Conservation (phyloP, 2,888 invertebrate genomes). For the Beris morrisii region DNA sequence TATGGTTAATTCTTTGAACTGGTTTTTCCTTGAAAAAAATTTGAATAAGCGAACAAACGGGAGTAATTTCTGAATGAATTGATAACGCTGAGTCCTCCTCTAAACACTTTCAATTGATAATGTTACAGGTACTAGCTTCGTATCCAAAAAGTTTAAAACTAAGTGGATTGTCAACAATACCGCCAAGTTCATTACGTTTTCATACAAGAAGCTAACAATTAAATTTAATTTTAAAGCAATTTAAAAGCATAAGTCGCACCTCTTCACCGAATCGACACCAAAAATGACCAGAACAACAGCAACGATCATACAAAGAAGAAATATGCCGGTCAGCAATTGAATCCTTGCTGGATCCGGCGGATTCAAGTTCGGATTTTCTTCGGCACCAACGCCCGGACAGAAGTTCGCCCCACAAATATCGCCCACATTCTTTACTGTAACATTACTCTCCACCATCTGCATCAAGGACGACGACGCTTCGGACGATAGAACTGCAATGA, state of each 20-base stretch:
- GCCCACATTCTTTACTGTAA: constrained; percentile 57
- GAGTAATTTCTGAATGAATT: too few relatives aligned
- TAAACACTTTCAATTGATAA: too few relatives aligned
- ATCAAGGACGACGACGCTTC: constrained; percentile 35
- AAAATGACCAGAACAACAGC: constrained; percentile 75
- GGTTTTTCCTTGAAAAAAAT: too few relatives aligned
- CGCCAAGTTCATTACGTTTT: too few relatives aligned
- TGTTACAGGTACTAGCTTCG: too few relatives aligned
- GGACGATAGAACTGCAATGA: constrained; percentile 36
- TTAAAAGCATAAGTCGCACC: constrained; percentile 57
- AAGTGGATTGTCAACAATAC: too few relatives aligned
- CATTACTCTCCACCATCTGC: constrained; percentile 10
- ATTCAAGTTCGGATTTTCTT: constrained; percentile 67
- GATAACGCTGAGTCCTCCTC: too few relatives aligned
- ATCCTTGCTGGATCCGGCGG: constrained; percentile 75
- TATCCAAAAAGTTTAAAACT: too few relatives aligned
- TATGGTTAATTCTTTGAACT: too few relatives aligned
- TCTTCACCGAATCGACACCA: constrained; percentile 78
- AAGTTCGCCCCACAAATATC: constrained; percentile 75
- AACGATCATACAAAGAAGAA: constrained; percentile 74
- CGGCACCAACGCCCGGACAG: constrained; percentile 63
- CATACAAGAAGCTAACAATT: too few relatives aligned
- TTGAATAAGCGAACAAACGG: too few relatives aligned
- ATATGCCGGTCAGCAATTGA: constrained; percentile 77
- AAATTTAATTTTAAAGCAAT: too few relatives aligned